Percentiles rank a stretch among this genome's conserved stretches.
phyloP scores from a whole-genome alignment of 2,797 vertebrate genomes.

The Vespertilio murinus region DNA sequence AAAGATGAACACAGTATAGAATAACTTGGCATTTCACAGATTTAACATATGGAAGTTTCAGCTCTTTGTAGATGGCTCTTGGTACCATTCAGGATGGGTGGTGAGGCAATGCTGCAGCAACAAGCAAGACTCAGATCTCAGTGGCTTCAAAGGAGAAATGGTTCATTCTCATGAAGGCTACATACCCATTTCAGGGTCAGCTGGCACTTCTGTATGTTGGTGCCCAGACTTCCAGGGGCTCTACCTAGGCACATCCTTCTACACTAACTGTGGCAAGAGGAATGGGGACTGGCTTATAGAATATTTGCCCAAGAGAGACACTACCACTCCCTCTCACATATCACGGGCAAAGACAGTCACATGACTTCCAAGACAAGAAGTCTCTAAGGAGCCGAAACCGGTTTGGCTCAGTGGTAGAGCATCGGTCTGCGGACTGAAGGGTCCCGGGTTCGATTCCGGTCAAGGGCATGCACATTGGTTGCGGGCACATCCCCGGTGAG shows the following conservation, averaged over 20 bases:
- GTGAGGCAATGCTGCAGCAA: neutral
- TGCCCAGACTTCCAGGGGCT: neutral
- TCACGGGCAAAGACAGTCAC: neutral
- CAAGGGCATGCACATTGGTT: too few relatives aligned
- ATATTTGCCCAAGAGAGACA: neutral
- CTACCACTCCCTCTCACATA: fast-evolving
- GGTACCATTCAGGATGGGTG: neutral
- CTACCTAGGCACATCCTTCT: neutral
- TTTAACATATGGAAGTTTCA: neutral
- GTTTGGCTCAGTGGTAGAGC: too few relatives aligned
- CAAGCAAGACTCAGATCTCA: neutral
- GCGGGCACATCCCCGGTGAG: too few relatives aligned
- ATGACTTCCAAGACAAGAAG: neutral
- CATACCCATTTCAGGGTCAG: neutral
- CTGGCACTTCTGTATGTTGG: neutral
- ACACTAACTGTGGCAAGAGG: neutral
- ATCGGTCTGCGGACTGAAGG: too few relatives aligned
- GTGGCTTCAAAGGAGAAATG: neutral
- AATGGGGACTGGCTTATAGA: neutral
- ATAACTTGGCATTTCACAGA: neutral
- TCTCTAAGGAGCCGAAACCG: neutral
- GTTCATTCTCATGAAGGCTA: neutral
- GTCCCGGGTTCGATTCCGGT: too few relatives aligned
- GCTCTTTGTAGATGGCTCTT: neutral
- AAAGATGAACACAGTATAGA: neutral